Base-by-base conservation (phyloP, 2,797 vertebrate genomes). In the Typhlichthys subterraneus region DNA sequence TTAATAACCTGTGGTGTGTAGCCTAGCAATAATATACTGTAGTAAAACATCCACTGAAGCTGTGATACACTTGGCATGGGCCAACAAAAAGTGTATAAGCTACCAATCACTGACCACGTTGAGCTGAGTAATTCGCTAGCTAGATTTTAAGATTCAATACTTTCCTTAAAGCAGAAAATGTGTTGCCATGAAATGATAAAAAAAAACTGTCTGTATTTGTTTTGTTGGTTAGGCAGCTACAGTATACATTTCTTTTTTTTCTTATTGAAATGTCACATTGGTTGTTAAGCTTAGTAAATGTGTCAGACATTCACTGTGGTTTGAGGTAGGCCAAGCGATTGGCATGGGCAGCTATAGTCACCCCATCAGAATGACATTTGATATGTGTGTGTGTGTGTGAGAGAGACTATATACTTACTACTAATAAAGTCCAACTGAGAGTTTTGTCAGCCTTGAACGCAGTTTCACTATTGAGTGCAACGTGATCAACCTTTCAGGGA, bases 321-420 rank as follows among this genome's bases (percentile, higher is more conserved):
- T 19, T 6, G 67, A 67, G 68, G 74, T 61, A 19, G 71, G 67
- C 68, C 49, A 7, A 52, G 65, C 19, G 70, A 78, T 71, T 68
- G 65, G 72, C 57, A 63, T 62, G 50, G 70, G 77, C 76, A 65
- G 72, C 63, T 42, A 72, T 60, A 75, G 84, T 73, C 70, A 57
- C 81, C 64, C 73, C 80, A 86, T 90, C 86, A 81, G 63, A 87
- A 83, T 76, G 69, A 65, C 59, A 73, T 69, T 87, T 86, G 89
- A 82, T 90, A 72, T 72, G 63, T 68, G 2, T 75, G 48, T 65
- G 29, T 57, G 33, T 63, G 59, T 58, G 29, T 59, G 56, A 61
- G 61, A 38, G 45, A 48, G 45, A 17, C 13, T 56, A 53, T 48
- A 45, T 63, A 45, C 76, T 76, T 72, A 69, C 81, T 82, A 70